Evolutionary conservation across 2,797 vertebrate genomes (phyloP).

Genomic region (Lacerta viridis): DNA sequence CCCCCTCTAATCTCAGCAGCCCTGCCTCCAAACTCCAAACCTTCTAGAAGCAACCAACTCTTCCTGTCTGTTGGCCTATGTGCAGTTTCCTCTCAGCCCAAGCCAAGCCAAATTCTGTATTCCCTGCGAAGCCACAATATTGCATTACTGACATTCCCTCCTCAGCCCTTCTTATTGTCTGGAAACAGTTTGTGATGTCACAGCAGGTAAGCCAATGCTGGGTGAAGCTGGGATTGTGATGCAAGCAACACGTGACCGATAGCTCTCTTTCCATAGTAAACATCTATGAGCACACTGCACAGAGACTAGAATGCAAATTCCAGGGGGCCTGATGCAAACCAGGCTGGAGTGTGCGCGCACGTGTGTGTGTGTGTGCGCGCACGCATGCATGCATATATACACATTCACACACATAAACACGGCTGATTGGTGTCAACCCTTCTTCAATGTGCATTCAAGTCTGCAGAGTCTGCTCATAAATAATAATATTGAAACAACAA

Average conservation of each 20-base stretch:
- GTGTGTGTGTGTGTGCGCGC: too few relatives aligned
- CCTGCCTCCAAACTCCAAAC: background rate
- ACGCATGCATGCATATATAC: background rate
- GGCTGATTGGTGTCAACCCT: background rate
- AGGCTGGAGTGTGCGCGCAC: too few relatives aligned
- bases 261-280: background rate
- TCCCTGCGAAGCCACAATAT: background rate
- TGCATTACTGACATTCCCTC: background rate
- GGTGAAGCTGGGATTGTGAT: background rate
- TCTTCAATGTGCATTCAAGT: background rate
- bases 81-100: too few relatives aligned
- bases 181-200: background rate
- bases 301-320: background rate
- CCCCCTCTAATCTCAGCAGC: background rate
- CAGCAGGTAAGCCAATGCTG: background rate
- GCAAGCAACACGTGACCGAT: background rate
- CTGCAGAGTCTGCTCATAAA: background rate
- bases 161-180: background rate
- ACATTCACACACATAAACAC: background rate
- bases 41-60: background rate
- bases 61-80: background rate
- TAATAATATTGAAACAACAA: constrained; percentile 9
- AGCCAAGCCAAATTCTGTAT: background rate
- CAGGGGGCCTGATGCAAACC: too few relatives aligned
- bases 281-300: too few relatives aligned